A percentile compares a stretch with the other conserved stretches of the same genome.
Evolutionary conservation across 2,797 vertebrate species (phyloP).

Genomic region (Pampus argenteus): DNA sequence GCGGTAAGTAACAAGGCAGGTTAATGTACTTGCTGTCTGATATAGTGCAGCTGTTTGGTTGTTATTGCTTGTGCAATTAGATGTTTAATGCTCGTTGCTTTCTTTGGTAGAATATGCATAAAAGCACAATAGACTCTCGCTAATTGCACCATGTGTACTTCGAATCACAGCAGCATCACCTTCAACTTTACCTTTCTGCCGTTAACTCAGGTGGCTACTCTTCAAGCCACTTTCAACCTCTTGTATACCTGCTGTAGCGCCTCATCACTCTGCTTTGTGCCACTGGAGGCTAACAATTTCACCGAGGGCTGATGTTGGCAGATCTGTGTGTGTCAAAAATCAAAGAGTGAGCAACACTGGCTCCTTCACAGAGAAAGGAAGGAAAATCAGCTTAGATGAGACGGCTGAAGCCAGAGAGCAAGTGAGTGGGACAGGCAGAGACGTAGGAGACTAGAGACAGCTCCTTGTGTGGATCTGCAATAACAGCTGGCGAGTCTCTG

Average conservation of each 20-base stretch:
- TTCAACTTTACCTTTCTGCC: constrained; percentile 10
- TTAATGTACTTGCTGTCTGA: constrained; percentile 31
- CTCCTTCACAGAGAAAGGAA: constrained; percentile 33
- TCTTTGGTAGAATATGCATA: constrained; percentile 14
- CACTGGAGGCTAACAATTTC: constrained; percentile 43
- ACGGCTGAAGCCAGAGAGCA: constrained; percentile 24
- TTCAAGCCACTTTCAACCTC: constrained; percentile 17
- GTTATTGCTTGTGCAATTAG: constrained; percentile 28
- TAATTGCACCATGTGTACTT: constrained; percentile 32
- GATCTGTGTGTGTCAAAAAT: constrained; percentile 61
- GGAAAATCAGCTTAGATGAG: constrained; percentile 56
- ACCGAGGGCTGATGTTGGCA: constrained; percentile 28
- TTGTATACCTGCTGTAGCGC: constrained; percentile 11
- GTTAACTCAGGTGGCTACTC: constrained; percentile 4
- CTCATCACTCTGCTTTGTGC: constrained; percentile 17
- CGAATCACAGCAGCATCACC: constrained; percentile 30
- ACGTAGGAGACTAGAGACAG: constrained; percentile 32
- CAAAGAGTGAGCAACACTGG: constrained; percentile 48
- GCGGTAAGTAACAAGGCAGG: constrained; percentile 37
- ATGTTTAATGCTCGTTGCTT: constrained; percentile 18
- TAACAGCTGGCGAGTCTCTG: constrained; percentile 71
- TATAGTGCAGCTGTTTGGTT: constrained; percentile 26
- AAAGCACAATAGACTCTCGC: constrained; percentile 21
- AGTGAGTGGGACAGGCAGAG: constrained; percentile 16
- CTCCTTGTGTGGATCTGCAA: constrained; percentile 74